Base-by-base conservation (phyloP, 2,113 vertebrate species). In the Callipepla squamata region DNA sequence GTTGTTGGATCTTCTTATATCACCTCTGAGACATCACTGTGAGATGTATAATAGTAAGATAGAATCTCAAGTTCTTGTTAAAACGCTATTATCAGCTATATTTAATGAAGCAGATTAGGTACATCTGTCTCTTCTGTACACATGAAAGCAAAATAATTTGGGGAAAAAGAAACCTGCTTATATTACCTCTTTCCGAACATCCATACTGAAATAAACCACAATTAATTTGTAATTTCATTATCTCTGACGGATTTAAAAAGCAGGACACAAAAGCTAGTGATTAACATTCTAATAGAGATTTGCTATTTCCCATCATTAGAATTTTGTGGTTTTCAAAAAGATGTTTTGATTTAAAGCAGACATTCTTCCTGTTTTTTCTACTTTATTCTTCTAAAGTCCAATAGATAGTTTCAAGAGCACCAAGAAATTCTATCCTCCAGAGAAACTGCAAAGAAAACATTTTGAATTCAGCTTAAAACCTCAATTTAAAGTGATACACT, bases 101-200 rank as follows among this genome's bases (percentile, higher is more conserved):
- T 34, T 94, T 94, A 96, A 94, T 88, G 83, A 88, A 89, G 55
- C 44, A 93, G n/a, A 83, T 92, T 75, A 94, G 62, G 73, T 95
- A 50, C 74, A 84, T 96, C 87, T 93, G 90, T 84, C 93, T 94
- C 65, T 84, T 90, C 62, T 94, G 88, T 50, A 48, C 77, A 90
- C 62, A 84, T 81, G 50, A 80, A 61, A 90, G 68, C 61, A 72
- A 94, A 90, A 77, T 77, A 80, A 69, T 72, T 67, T 79, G 20
- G 10, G 14, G 7, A 7, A 1, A 38, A 59, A 55, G 51, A 57
- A 15, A 75, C 47, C 32, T 59, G 58, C 38, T 74, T 91, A 59
- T 4, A 40, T 62, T 85, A 55, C 26, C 90, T 42, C 80, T 96
- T 90, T 85, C 79, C 82, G 88, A 89, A 76, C 85, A 80, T 70